A percentile compares a stretch with the other conserved stretches of the same genome.
These are phyloP conservation scores for Apostichopus leukothele DNA, from an alignment of 53 echinoderm and acorn worm genomes.

Conservation along the genomic window DNA sequence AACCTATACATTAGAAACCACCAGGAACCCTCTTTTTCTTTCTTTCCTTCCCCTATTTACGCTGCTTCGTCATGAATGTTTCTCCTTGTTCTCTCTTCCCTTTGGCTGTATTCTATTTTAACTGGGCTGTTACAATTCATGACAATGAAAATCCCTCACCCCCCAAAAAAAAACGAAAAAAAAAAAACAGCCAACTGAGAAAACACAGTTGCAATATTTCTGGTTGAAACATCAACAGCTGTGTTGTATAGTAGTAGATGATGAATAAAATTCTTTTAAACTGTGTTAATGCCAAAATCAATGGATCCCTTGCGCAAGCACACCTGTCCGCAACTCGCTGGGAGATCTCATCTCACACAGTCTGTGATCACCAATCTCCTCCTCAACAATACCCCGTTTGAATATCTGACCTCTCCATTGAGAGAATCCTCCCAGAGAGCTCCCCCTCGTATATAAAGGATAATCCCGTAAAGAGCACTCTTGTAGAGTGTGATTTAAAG, in stretches of 20 bases:
- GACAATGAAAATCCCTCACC: not conserved
- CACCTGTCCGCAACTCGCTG: conserved; percentile 25
- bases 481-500: not conserved
- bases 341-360: conserved; percentile 9
- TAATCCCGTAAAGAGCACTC: conserved; percentile 2
- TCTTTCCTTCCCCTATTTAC: not conserved
- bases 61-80: not conserved
- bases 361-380: conserved; percentile 1
- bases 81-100: not conserved
- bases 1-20: not conserved
- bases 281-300: conserved; percentile 43
- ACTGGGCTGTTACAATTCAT: no score
- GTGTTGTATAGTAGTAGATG: not conserved
- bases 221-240: conserved; percentile 8
- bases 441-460: not conserved
- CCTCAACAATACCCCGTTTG: conserved; percentile 17
- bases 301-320: conserved; percentile 39
- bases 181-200: not conserved
- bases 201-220: conserved; percentile 1
- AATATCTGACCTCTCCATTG: conserved; percentile 19
- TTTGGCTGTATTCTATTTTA: not conserved
- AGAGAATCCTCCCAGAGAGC: not conserved
- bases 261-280: conserved; percentile 8
- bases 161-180: not conserved
- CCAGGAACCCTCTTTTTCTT: not conserved